phyloP scores from a whole-genome alignment of 2,888 invertebrate genomes.

The Epinotia bilunana region DNA sequence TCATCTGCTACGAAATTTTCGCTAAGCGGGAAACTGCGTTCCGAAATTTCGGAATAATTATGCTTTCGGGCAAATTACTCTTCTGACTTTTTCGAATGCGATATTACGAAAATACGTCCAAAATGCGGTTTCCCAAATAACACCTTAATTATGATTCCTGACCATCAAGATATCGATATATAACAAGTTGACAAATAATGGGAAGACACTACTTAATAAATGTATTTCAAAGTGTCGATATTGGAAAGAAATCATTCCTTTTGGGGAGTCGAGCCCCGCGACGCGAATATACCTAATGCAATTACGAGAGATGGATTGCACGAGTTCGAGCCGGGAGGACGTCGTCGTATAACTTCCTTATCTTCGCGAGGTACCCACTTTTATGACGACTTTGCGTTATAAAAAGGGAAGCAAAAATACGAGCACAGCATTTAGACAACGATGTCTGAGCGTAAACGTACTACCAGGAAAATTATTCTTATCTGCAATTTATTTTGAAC shows the following conservation, averaged over 20 bases:
- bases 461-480: conserved; percentile 43
- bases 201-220: conserved; percentile 48
- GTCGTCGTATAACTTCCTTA: conserved; percentile 67
- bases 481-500: conserved; percentile 43
- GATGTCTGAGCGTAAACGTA: conserved; percentile 41
- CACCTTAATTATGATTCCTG: background rate
- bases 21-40: no score
- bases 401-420: conserved; percentile 63
- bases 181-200: conserved; percentile 33
- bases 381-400: conserved; percentile 62
- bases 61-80: no score
- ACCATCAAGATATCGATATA: background rate
- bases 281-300: conserved; percentile 69
- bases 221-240: conserved; percentile 56
- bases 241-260: conserved; percentile 62
- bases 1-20: no score
- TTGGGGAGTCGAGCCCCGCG: conserved; percentile 61
- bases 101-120: no score
- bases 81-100: no score
- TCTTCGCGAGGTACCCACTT: conserved; percentile 58
- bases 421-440: conserved; percentile 44
- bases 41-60: no score
- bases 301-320: conserved; percentile 74
- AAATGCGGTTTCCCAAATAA: no score
- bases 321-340: conserved; percentile 62